A percentile compares a stretch with the other conserved stretches of the same genome.
Evolutionary conservation across 2,888 invertebrate species (phyloP).

Genomic region (Phalangium opilio): DNA sequence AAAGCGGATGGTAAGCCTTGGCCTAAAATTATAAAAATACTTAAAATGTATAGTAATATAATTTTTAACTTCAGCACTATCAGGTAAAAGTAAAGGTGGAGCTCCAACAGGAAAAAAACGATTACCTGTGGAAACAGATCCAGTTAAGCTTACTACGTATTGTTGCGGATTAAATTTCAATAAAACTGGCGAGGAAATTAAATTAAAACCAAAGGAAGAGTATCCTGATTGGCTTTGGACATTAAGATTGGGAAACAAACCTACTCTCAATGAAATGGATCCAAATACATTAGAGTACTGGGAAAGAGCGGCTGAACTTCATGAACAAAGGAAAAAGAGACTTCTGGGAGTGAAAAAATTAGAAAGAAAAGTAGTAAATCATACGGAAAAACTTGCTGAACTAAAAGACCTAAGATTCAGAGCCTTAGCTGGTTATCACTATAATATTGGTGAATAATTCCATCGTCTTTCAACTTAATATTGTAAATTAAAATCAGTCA

Average conservation of each 20-base stretch:
- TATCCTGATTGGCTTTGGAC: constrained; percentile 90
- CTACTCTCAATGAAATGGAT: constrained; percentile 55
- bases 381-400: constrained; percentile 9
- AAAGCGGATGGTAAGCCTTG: too few species aligned
- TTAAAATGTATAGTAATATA: too few species aligned
- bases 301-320: constrained; percentile 36
- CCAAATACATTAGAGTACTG: constrained; percentile 66
- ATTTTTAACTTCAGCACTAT: neutral
- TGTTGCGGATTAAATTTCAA: constrained; percentile 75
- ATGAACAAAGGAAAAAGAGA: constrained; percentile 1
- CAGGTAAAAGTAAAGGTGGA: constrained; percentile 1
- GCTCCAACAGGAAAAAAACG: constrained; percentile 9
- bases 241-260: constrained; percentile 45
- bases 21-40: too few species aligned
- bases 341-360: neutral
- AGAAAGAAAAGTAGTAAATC: constrained; percentile 7
- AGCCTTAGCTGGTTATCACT: constrained; percentile 11
- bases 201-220: constrained; percentile 53
- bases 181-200: constrained; percentile 59
- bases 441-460: constrained; percentile 7
- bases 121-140: constrained; percentile 71
- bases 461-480: neutral
- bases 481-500: too few species aligned
- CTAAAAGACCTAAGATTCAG: constrained; percentile 12
- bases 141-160: constrained; percentile 52